Base-by-base conservation (phyloP, 1,140 invertebrate species). In the Tetragnatha versicolor region DNA sequence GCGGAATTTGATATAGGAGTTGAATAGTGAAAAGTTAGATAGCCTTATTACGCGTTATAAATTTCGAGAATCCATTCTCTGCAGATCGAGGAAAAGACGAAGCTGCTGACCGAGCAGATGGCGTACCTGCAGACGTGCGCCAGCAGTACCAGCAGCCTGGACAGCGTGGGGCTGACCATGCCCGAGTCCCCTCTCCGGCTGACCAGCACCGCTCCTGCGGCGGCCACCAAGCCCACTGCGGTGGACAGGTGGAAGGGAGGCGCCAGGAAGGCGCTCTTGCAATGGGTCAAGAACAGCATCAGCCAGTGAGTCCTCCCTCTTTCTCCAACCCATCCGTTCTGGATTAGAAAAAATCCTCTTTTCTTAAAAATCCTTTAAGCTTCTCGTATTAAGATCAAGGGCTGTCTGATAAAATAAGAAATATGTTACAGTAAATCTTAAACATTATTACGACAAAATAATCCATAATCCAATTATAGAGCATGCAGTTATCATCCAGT, bases 81-180 rank as follows among this genome's bases (percentile, higher is more conserved):
- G 73, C 87, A 98, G 96, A 98, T 98, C 87, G 95, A 98, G 89
- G 95, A 98, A 87, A 97, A 96, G 85, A 95, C 95, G 82, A 90
- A 93, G 83, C 92, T 93, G 81, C 88, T 97, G 83, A 83, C 82
- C 76, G 93, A 96, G 85, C 94, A 95, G 85, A 88, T 96, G 81
- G 91, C 91, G 55, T 92, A 93, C 78, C 90, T 91, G 81, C 91
- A 92, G 85, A 91, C 91, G 79, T 77, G 73, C 31, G 76, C 65
- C 29, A 89, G 89, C 73, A 94, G 93, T 80, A 90, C 91, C 42
- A 93, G 92, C 85, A 93, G 92, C 81, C 87, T 94, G 81, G 93
- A 82, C 53, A 80, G 79, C 27, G 39, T 80, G 31, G 79, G 79
- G 27, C 76, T 51, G 14, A 51, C 80, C 72, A 51, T 75, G 80